These are phyloP conservation scores for Pseudochaenichthys georgianus DNA, from an alignment of 2,797 vertebrate species.

Conservation along the genomic window DNA sequence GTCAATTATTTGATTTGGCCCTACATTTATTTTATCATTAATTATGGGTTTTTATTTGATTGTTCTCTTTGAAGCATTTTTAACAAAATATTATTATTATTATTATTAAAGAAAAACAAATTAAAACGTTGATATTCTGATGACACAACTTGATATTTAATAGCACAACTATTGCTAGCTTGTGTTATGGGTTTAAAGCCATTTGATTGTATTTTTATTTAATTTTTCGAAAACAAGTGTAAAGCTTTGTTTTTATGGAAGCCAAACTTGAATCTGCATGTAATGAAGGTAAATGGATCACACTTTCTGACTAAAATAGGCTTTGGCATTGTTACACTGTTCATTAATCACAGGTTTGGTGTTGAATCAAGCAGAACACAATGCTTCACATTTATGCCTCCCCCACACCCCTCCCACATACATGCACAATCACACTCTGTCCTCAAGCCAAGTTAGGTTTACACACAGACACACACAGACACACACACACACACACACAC, in stretches of 20 bases:
- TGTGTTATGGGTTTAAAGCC: conserved; percentile 18
- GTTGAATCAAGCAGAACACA: conserved; percentile 72
- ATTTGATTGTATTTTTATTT: conserved; percentile 15
- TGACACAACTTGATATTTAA: neutral
- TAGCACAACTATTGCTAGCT: neutral
- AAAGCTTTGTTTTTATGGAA: conserved; percentile 24
- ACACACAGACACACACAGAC: conserved; percentile 10
- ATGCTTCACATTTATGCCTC: conserved; percentile 72
- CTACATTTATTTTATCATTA: too few relatives aligned
- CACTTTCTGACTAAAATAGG: conserved; percentile 68
- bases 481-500: conserved; percentile 14
- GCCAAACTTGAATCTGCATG: conserved; percentile 43
- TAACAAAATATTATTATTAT: too few relatives aligned
- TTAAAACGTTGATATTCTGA: too few relatives aligned
- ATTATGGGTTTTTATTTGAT: too few relatives aligned
- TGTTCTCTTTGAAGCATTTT: too few relatives aligned
- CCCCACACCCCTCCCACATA: conserved; percentile 68
- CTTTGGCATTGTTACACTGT: conserved; percentile 65
- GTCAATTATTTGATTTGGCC: too few relatives aligned
- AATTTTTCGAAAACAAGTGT: conserved; percentile 6
- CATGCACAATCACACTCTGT: conserved; percentile 68
- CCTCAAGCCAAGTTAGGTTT: conserved; percentile 65
- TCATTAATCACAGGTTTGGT: conserved; percentile 77
- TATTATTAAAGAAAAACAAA: too few relatives aligned
- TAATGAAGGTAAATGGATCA: conserved; percentile 66